Conservation (phyloP, 1,140 invertebrate genomes). For the Calliopsis andreniformis region DNA sequence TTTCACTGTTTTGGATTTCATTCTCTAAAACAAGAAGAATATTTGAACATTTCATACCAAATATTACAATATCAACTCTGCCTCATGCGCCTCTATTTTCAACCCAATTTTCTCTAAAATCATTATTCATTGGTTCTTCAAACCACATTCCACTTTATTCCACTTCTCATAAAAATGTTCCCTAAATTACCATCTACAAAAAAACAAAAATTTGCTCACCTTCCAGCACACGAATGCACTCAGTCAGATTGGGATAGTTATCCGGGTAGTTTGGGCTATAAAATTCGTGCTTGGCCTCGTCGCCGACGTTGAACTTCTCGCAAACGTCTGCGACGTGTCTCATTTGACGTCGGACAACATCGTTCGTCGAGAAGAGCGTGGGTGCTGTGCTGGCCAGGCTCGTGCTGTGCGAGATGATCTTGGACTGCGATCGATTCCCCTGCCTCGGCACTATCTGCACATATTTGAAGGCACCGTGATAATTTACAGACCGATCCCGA, state of each 20-base stretch:
- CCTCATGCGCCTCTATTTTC: no score
- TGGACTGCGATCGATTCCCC: not conserved
- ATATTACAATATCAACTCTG: no score
- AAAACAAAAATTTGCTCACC: slow-evolving; percentile 81
- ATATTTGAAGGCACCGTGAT: slow-evolving; percentile 36
- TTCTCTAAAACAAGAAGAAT: no score
- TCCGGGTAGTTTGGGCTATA: slow-evolving; percentile 89
- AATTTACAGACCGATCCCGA: slow-evolving; percentile 3
- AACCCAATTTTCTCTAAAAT: no score
- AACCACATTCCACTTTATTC: no score
- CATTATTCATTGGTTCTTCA: no score
- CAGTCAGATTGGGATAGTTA: slow-evolving; percentile 87
- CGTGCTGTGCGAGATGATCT: not conserved
- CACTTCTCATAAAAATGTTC: no score
- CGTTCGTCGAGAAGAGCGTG: slow-evolving; percentile 31
- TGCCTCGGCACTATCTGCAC: slow-evolving; percentile 49
- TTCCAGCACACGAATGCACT: slow-evolving; percentile 86
- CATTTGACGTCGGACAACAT: slow-evolving; percentile 68
- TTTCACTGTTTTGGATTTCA: no score
- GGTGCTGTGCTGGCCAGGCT: slow-evolving; percentile 12
- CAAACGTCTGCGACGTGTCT: slow-evolving; percentile 77
- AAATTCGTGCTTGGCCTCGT: slow-evolving; percentile 84
- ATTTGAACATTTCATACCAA: no score
- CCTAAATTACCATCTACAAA: slow-evolving; percentile 25
- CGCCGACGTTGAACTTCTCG: slow-evolving; percentile 83